Conservation (phyloP, 2,113 vertebrate genomes). For the Orcinus orca region DNA sequence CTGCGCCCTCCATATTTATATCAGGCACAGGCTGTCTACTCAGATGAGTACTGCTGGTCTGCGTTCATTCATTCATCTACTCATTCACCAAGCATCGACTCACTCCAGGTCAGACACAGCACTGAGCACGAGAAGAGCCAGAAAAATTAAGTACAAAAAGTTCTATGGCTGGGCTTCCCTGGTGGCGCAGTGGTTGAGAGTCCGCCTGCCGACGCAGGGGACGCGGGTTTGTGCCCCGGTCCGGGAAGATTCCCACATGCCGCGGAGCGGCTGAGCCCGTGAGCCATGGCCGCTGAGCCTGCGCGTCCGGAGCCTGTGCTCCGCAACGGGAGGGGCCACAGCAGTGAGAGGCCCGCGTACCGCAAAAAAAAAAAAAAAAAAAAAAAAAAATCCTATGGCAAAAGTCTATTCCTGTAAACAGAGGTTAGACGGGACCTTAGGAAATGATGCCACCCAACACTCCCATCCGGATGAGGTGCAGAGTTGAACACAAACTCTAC, state of each 20-base stretch:
- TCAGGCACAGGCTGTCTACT: neutral
- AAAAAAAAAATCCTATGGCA: neutral
- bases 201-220: no score
- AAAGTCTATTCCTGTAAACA: neutral
- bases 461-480: accelerated
- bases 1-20: accelerated
- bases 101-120: neutral
- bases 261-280: no score
- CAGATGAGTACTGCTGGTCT: neutral
- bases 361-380: no score
- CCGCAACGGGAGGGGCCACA: no score
- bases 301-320: no score
- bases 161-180: no score
- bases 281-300: no score
- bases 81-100: neutral
- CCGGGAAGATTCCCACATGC: no score
- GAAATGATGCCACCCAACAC: accelerated
- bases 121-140: neutral
- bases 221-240: no score
- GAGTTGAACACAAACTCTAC: accelerated
- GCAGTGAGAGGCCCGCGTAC: no score
- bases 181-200: no score
- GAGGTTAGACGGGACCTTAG: neutral
- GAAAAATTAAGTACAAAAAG: neutral
- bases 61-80: neutral